Base-by-base conservation (phyloP, 2,113 vertebrate species). In the Peromyscus maniculatus region DNA sequence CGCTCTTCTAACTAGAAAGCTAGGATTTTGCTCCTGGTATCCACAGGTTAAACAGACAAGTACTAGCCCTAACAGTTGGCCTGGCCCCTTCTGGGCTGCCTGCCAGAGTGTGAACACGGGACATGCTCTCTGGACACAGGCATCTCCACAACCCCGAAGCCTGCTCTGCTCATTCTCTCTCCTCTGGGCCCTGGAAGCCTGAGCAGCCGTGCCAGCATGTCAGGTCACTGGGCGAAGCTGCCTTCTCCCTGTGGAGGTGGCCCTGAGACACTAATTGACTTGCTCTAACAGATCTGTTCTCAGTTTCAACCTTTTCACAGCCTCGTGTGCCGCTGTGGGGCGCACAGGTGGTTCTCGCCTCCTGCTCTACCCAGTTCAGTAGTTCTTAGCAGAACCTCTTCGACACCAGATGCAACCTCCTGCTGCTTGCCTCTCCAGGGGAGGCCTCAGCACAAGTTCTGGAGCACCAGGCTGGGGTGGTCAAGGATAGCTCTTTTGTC, bases 251-350 rank as follows among this genome's bases (percentile, higher is more conserved):
- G 28, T 72, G 64, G 86, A 79, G 88, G 75, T 43, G 62, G 39
- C 43, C 57, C 57, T 15, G 67, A 90, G 57, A 66, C 75, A 31
- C 74, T 75, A 64, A 95, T n/a, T 88, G 93, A 74, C 31, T 87
- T 80, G 87, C 92, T 87, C 22, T 84, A 75, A 93, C 79, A 80
- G 86, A 92, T 95, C 88, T 95, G 91, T 97, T 92, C 64, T 90
- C 96, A 46, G 57, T 91, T 80, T 72, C 49, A 26, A 87, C 95
- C 49, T 93, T 93, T 87, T 57, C 72, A n/a, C 67, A 19, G 43
- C 84, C 84, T 95, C 57, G 1, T 69, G 55, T 91, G 69, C 55
- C 43, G n/a, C 64, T n/a, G 79, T 80, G 75, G 88, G 91, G 39
- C 57, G 84, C 84, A n/a, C 88, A 36, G 46, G 74, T 17, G 39